phyloP scores from a whole-genome alignment of 2,888 invertebrate species.

The Agelastica alni region DNA sequence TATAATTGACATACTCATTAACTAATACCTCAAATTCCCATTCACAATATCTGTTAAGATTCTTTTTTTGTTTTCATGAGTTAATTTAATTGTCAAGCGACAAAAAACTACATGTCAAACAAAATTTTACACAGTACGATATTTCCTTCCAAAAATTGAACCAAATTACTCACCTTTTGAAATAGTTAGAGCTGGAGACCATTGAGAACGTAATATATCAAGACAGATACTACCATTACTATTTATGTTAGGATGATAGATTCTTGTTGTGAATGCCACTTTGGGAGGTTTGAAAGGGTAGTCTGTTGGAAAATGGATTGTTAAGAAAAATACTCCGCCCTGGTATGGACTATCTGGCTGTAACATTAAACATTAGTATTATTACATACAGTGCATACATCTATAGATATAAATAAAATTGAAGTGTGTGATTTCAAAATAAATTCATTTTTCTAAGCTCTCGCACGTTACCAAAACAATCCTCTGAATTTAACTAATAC shows the following conservation, averaged over 20 bases:
- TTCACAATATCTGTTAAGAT: background rate
- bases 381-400: too few species aligned
- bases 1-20: too few species aligned
- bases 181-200: conserved; percentile 99
- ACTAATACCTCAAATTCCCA: background rate
- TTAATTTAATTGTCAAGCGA: background rate
- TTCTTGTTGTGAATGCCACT: conserved; percentile 99
- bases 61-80: background rate
- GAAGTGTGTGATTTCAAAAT: too few species aligned
- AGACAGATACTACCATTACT: conserved; percentile 99
- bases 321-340: conserved; percentile 99
- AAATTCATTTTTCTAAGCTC: too few species aligned
- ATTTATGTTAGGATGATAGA: conserved; percentile 99
- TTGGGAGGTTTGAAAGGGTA: conserved; percentile 99
- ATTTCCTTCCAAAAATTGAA: too few species aligned
- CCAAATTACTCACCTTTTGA: conserved; percentile 84
- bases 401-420: too few species aligned
- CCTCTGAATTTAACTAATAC: too few species aligned
- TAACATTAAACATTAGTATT: conserved; percentile 53
- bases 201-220: conserved; percentile 99
- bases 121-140: too few species aligned
- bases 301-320: conserved; percentile 99
- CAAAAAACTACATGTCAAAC: too few species aligned
- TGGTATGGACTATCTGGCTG: conserved; percentile 99
- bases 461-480: too few species aligned